Conservation (phyloP, 2,797 vertebrate species). For the Lagorchestes hirsutus region DNA sequence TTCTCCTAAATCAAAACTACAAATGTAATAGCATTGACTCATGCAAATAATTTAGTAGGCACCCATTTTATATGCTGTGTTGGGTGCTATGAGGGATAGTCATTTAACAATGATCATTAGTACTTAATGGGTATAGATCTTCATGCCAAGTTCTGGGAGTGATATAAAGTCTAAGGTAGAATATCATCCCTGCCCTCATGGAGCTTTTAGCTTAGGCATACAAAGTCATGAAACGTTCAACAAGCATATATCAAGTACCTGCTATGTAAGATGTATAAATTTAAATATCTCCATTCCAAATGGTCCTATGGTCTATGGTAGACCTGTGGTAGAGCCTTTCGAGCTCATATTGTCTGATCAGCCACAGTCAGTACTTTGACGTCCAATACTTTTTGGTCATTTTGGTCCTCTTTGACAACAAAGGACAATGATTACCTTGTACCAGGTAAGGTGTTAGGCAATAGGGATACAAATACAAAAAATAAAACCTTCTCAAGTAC, state of each 20-base stretch:
- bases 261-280: background rate
- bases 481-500: background rate
- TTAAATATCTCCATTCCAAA: background rate
- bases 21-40: constrained; percentile 38
- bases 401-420: background rate
- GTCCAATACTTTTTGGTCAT: background rate
- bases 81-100: constrained; percentile 3
- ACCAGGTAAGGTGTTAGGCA: background rate
- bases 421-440: background rate
- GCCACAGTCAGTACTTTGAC: background rate
- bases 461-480: background rate
- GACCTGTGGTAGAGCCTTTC: background rate
- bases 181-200: background rate
- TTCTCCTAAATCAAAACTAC: background rate
- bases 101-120: constrained; percentile 23
- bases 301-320: background rate
- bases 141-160: constrained; percentile 6
- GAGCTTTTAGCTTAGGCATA: background rate
- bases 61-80: constrained; percentile 25
- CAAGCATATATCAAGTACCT: background rate
- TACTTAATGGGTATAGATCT: background rate
- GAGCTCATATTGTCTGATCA: background rate
- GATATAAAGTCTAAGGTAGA: constrained; percentile 31
- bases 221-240: background rate
- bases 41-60: constrained; percentile 33